Evolutionary conservation across 1,140 invertebrate genomes (phyloP).

Genomic region (Diorhabda sublineata): DNA sequence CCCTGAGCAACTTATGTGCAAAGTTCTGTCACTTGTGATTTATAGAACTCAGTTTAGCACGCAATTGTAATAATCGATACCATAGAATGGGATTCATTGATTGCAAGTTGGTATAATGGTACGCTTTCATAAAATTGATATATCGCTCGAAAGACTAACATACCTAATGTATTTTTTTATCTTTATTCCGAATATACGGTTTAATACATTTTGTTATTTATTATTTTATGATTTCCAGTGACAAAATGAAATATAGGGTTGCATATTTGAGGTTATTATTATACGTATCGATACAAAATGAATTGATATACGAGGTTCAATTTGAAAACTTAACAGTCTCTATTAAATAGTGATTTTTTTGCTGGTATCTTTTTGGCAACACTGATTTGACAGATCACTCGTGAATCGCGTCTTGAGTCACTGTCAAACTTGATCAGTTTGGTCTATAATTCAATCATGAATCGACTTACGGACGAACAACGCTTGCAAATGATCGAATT

Average conservation of each 20-base stretch:
- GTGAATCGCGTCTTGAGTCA: too few relatives aligned
- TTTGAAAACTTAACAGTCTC: too few relatives aligned
- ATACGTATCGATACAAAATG: too few relatives aligned
- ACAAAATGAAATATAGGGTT: not conserved
- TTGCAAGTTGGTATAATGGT: slow-evolving; percentile 13
- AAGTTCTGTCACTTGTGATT: slow-evolving; percentile 9
- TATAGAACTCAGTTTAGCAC: slow-evolving; percentile 13
- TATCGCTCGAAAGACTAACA: slow-evolving; percentile 2
- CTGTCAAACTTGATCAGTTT: too few relatives aligned
- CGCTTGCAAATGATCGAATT: too few relatives aligned
- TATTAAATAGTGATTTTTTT: too few relatives aligned
- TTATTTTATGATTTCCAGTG: not conserved
- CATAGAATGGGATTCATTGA: slow-evolving; percentile 11
- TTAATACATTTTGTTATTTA: not conserved
- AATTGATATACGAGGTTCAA: too few relatives aligned
- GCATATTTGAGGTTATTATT: too few relatives aligned
- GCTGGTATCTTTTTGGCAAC: too few relatives aligned
- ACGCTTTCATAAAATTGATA: slow-evolving; percentile 10
- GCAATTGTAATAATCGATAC: slow-evolving; percentile 15
- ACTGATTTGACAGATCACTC: too few relatives aligned
- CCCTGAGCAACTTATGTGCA: slow-evolving; percentile 12
- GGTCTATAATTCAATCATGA: too few relatives aligned
- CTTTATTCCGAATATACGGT: not conserved
- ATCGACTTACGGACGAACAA: too few relatives aligned
- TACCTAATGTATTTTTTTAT: slow-evolving; percentile 3